Base-by-base conservation (phyloP, 2,113 vertebrate species). In the Chloropsis hardwickii region DNA sequence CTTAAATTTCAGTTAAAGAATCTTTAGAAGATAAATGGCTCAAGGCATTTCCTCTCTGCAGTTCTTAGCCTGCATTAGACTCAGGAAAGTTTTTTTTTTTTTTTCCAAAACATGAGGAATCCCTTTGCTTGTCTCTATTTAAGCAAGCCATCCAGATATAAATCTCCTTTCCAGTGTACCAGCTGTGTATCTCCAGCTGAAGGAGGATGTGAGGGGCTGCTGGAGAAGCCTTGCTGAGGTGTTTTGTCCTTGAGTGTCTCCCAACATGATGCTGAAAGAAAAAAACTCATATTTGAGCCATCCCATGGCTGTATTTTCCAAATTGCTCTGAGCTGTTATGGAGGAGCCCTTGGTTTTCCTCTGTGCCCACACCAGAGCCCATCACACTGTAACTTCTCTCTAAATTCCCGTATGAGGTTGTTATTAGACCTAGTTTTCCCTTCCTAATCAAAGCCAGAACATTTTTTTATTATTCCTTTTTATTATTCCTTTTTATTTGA, bases 21-120 rank as follows among this genome's bases (percentile, higher is more conserved):
- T 86, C 88, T 95, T 92, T 57, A 81, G 56, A 92, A 88, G 92
- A 86, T 92, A 90, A 95, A 81, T 88, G 72, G n/a, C 88, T 94
- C 37, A 65, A 64, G 72, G 88, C 77, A 67, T 76, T 81, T 95
- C 64, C 93, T 94, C 73, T 91, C 53, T 86, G 48, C 62, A 56
- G n/a, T 90, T 79, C 56, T 87, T 82, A 88, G 88, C 21, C 62
- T 57, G 48, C 42, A 51, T 92, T 76, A 72, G 35, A 21, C 39
- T 71, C 69, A 45, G 50, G 37, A 51, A 96, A 70, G 69, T 18
- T 12, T n/a, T 11, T n/a, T 76, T 66, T 92, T 92, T 74, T 74
- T 70, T 80, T 61, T 17, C 44, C 67, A 45, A 44, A 90, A 87
- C 35, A 24, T 5, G n/a, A 91, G 62, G 54, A 80, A 86, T 89